phyloP scores from a whole-genome alignment of 1,140 invertebrate species.

The Coelopa frigida region DNA sequence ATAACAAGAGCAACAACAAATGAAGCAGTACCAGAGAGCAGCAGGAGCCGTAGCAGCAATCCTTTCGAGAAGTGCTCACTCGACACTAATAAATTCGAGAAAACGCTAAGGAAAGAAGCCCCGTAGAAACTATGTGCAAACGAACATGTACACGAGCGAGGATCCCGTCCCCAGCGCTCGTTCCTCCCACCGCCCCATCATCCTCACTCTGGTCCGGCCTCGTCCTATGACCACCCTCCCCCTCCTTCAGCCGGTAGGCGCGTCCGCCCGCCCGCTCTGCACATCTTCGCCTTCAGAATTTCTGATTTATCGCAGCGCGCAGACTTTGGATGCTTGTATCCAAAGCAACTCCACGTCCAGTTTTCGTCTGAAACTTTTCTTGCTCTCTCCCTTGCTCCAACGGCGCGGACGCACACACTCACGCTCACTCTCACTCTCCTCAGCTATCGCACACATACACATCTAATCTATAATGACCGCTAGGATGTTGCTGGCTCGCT shows the following conservation, averaged over 20 bases:
- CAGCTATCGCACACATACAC: no score
- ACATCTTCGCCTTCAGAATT: not conserved
- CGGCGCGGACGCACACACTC: not conserved
- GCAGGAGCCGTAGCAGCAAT: not conserved
- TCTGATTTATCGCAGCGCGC: conserved; percentile 1
- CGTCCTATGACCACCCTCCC: conserved; percentile 1
- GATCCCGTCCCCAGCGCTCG: no score
- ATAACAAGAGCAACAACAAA: conserved; percentile 4
- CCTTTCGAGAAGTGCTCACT: conserved; percentile 4
- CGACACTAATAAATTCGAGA: conserved; percentile 11
- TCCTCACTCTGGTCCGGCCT: conserved; percentile 7
- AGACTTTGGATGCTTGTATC: conserved; percentile 5
- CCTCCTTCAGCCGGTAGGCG: not conserved
- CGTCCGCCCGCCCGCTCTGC: not conserved
- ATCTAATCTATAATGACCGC: no score
- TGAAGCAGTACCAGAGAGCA: conserved; percentile 4
- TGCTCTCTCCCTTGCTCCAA: no score
- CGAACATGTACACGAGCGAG: no score
- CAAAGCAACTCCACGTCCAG: no score
- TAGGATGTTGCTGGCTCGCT: no score
- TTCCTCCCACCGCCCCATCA: not conserved
- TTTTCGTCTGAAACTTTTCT: no score
- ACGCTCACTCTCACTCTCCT: no score
- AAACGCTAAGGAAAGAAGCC: conserved; percentile 13
- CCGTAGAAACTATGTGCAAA: no score